Conservation (phyloP, 2,113 vertebrate genomes). For the Ariopsis seemanni region DNA sequence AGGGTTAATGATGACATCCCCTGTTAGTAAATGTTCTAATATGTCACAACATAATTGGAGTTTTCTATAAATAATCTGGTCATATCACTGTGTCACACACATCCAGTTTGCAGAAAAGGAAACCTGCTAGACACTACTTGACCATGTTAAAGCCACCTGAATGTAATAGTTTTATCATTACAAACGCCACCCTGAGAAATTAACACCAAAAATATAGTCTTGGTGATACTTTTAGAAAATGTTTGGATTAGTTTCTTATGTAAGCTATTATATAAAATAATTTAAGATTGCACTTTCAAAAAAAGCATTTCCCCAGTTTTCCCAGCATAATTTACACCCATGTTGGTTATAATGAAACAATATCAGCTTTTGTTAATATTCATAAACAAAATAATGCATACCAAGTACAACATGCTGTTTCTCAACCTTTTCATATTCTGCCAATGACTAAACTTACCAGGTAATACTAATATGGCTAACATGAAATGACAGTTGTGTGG, state of each 20-base stretch:
- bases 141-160: not conserved
- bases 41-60: not conserved
- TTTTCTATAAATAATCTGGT: not conserved
- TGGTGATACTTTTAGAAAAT: not conserved
- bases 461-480: not conserved
- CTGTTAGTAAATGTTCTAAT: not conserved
- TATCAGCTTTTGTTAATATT: not conserved
- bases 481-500: conserved; percentile 8
- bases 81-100: not conserved
- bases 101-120: not conserved
- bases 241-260: not conserved
- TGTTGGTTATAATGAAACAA: not conserved
- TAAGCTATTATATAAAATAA: not conserved
- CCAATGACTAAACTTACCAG: not conserved
- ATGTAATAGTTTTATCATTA: not conserved
- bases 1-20: not conserved
- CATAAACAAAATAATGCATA: not conserved
- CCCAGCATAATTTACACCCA: not conserved
- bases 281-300: not conserved
- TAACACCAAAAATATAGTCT: not conserved
- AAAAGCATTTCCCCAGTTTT: not conserved
- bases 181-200: not conserved
- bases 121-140: not conserved
- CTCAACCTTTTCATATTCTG: not conserved
- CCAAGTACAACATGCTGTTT: not conserved